Base-by-base conservation (phyloP, 2,797 vertebrate species). In the Takifugu ocellatus region DNA sequence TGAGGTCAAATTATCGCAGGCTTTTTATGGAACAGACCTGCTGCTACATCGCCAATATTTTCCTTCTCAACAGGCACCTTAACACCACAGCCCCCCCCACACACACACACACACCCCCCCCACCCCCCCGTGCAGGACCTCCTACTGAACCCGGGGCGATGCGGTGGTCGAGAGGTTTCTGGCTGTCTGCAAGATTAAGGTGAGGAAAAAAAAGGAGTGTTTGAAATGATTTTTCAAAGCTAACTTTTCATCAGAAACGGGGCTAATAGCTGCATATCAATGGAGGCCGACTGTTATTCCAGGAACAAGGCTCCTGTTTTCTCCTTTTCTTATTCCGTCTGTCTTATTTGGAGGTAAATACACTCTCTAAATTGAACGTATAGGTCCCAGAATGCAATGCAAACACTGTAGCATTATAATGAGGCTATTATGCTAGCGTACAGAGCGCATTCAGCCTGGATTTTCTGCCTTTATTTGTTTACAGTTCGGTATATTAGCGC, bases 41-140 rank as follows among this genome's bases (percentile, higher is more conserved):
- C 25, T 14, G 15, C 48, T 33, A 33, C 3, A 10, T 2, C 31
- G 10, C 31, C 63, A 31, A 72, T 65, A 51, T 65, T 64, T 64
- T 46, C 49, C 27, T 3, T 14, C 15, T 52, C 51, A 3, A 51
- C 56, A 42, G 49, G 51, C n/a, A 45, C 59, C 39, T 49, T 61
- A 61, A 56, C 70, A 61, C 75, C 21, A 72, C 57, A 63, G 73
- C 66, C 79, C 77, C 78, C 61, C 64, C 59, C 64, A n/a, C n/a
- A n/a, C n/a, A n/a, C n/a, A n/a, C n/a, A n/a, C n/a, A n/a, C n/a
- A n/a, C n/a, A n/a, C n/a, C n/a, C 66, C 79, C 77, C 78, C 61
- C 64, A 58, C 64, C 45, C 45, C 60, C 72, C 54, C 47, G 64
- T 49, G 62, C 71, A 72, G 80, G 84, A 75, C 82, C 68, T 72